Evolutionary conservation across 2,888 invertebrate genomes (phyloP).

Genomic region (Corythucha ciliata): DNA sequence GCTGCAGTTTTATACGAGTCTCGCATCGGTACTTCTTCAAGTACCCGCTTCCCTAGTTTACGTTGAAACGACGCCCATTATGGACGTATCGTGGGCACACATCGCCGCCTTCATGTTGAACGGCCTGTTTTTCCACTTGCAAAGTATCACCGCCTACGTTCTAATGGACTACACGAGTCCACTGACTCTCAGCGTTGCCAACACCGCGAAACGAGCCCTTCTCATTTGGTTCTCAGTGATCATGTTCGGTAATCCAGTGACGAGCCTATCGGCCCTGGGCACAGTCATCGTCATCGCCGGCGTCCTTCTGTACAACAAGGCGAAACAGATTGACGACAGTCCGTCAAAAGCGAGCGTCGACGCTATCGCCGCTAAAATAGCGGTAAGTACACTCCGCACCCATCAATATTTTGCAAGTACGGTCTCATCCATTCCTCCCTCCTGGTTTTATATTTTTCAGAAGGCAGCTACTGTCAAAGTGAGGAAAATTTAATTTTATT

Average conservation of each 20-base stretch:
- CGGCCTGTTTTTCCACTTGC: constrained; percentile 68
- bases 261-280: constrained; percentile 60
- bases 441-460: too few species aligned
- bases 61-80: constrained; percentile 50
- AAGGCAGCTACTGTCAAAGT: too few species aligned
- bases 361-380: too few species aligned
- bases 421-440: too few species aligned
- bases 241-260: constrained; percentile 65
- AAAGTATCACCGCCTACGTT: constrained; percentile 69
- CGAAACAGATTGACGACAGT: constrained; percentile 44
- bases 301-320: constrained; percentile 64
- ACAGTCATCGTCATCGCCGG: constrained; percentile 61
- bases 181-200: constrained; percentile 68
- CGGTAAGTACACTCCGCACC: too few species aligned
- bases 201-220: constrained; percentile 67
- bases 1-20: constrained; percentile 66
- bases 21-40: constrained; percentile 62
- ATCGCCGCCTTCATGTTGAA: constrained; percentile 55
- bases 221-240: constrained; percentile 67
- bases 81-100: constrained; percentile 43
- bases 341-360: too few species aligned
- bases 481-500: too few species aligned
- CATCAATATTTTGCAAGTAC: too few species aligned
- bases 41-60: constrained; percentile 59
- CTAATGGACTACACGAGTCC: constrained; percentile 72